Conservation (phyloP, 1,140 invertebrate genomes). For the Drosophila tani region DNA sequence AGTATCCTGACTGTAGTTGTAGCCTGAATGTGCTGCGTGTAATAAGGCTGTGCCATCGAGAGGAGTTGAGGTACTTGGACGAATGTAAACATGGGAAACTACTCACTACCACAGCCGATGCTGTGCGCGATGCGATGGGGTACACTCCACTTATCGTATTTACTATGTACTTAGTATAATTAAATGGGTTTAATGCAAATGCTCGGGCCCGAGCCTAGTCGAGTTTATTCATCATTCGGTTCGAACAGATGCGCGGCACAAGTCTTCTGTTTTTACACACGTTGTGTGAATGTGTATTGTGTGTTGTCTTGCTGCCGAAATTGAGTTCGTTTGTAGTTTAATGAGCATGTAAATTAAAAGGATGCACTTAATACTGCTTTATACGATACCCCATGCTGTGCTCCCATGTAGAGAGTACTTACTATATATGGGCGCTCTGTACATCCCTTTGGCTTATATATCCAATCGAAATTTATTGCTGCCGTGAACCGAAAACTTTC, state of each 20-base stretch:
- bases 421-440: conserved; percentile 19
- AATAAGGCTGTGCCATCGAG: conserved; percentile 49
- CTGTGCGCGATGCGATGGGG: conserved; percentile 22
- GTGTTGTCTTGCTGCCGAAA: conserved; percentile 56
- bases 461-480: conserved; percentile 77
- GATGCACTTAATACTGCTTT: conserved; percentile 70
- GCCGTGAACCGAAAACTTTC: conserved; percentile 78
- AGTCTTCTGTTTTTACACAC: conserved; percentile 39
- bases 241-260: conserved; percentile 45
- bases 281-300: conserved; percentile 42
- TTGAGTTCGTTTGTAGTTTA: conserved; percentile 71
- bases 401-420: background rate
- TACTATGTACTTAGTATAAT: conserved; percentile 83
- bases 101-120: conserved; percentile 28
- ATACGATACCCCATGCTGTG: conserved; percentile 16
- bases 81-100: conserved; percentile 57
- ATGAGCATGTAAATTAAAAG: conserved; percentile 80
- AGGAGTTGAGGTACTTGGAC: conserved; percentile 39
- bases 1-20: conserved; percentile 4
- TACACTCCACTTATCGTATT: conserved; percentile 64
- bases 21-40: conserved; percentile 24
- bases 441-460: conserved; percentile 34
- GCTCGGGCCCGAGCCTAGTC: conserved; percentile 20
- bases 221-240: conserved; percentile 66
- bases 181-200: conserved; percentile 82